Percentiles rank a stretch among this genome's conserved stretches.
These are phyloP conservation scores for Morone saxatilis DNA, from an alignment of 2,113 vertebrate genomes.

Conservation along the genomic window DNA sequence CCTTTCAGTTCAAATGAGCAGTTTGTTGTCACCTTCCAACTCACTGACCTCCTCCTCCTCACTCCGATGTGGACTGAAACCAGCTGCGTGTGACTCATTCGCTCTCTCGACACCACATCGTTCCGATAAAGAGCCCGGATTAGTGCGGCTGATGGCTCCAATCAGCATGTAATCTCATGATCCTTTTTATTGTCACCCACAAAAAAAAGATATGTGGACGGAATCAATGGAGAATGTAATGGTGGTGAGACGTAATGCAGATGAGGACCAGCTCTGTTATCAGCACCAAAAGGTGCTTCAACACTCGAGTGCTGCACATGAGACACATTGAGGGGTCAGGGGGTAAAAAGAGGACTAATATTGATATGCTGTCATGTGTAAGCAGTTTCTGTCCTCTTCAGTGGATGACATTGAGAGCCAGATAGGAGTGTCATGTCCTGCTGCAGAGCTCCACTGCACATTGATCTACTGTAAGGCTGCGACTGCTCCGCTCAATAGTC, in stretches of 20 bases:
- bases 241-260: not conserved
- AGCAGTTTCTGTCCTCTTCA: slow-evolving; percentile 23
- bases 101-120: slow-evolving; percentile 4
- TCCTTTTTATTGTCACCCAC: not conserved
- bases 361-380: slow-evolving; percentile 49
- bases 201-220: not conserved
- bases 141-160: not conserved
- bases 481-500: slow-evolving; percentile 24
- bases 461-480: slow-evolving; percentile 38
- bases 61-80: not conserved
- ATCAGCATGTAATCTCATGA: slow-evolving; percentile 3
- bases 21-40: not conserved
- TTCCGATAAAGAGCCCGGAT: not conserved
- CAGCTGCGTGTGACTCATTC: slow-evolving; percentile 1
- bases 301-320: not conserved
- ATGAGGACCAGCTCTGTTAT: not conserved
- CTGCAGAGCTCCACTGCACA: slow-evolving; percentile 48
- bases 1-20: slow-evolving; percentile 14
- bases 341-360: slow-evolving; percentile 19
- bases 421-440: slow-evolving; percentile 30
- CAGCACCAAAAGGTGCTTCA: not conserved
- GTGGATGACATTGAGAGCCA: slow-evolving; percentile 52
- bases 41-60: not conserved
- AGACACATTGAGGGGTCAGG: not conserved
- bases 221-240: not conserved